Evolutionary conservation across 2,113 vertebrate species (phyloP).

Genomic region (Lasiurus borealis): DNA sequence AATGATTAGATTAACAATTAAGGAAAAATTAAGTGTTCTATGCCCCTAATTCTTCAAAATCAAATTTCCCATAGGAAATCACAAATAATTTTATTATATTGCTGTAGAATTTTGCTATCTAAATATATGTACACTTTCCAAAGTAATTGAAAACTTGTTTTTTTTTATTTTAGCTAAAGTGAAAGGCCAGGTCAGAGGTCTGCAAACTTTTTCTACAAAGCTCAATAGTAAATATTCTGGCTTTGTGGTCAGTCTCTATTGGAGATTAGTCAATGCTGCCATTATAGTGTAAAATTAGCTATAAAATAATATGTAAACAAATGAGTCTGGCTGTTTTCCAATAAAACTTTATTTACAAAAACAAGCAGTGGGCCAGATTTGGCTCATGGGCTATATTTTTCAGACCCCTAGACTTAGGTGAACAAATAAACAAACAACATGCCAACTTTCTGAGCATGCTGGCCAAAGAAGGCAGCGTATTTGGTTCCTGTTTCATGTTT

Average conservation of each 20-base stretch:
- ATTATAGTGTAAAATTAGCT: not conserved
- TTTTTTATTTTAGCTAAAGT: constrained; percentile 3
- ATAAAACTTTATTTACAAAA: constrained; percentile 52
- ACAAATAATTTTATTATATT: not conserved
- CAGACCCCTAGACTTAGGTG: not conserved
- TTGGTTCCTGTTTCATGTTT: not conserved
- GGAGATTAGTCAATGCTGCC: not conserved
- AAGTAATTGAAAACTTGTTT: not conserved
- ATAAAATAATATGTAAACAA: not conserved
- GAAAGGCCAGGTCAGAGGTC: not conserved
- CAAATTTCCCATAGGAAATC: not conserved
- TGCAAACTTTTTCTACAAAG: not conserved
- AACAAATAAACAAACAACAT: constrained; percentile 33
- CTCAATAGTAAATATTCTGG: not conserved
- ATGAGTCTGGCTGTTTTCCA: not conserved
- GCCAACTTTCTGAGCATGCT: not conserved
- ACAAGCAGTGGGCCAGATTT: not conserved
- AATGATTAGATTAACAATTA: not conserved
- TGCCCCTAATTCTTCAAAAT: constrained; percentile 32
- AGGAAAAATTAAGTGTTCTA: not conserved
- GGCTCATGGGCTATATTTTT: not conserved
- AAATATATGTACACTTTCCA: constrained; percentile 11
- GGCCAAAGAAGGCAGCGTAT: not conserved
- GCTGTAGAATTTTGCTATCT: not conserved
- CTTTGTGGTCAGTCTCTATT: not conserved